Conservation (phyloP, 2,113 vertebrate genomes). For the Phrynocephalus versicolor region DNA sequence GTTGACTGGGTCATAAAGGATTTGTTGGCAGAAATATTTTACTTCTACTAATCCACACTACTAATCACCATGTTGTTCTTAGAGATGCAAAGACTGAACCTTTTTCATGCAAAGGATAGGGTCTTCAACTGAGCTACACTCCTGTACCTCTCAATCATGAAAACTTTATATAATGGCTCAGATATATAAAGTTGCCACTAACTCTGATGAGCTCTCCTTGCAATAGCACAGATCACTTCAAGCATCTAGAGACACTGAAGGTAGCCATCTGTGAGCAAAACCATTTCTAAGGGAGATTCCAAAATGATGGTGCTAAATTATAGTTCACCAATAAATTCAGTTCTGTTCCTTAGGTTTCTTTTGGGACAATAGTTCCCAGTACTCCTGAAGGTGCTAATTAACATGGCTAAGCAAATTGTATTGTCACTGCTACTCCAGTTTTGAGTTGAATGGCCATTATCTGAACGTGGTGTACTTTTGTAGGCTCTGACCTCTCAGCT, state of each 20-base stretch:
- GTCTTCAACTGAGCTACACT: too few species aligned
- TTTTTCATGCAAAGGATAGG: too few species aligned
- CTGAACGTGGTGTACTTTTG: neutral
- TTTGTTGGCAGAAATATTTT: too few species aligned
- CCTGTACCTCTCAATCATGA: too few species aligned
- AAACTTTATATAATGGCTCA: too few species aligned
- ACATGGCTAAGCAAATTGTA: neutral
- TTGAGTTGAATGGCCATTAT: neutral
- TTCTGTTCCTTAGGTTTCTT: neutral
- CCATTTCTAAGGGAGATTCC: neutral
- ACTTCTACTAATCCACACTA: too few species aligned
- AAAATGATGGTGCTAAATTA: neutral
- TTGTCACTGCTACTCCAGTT: neutral
- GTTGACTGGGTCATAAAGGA: too few species aligned
- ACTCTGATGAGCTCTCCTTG: too few species aligned
- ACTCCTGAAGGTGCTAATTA: neutral
- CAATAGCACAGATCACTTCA: too few species aligned
- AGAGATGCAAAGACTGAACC: too few species aligned
- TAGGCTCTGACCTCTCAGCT: neutral
- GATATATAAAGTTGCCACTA: too few species aligned
- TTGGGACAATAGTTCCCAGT: neutral
- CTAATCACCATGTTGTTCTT: too few species aligned
- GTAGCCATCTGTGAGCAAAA: neutral
- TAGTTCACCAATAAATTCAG: neutral
- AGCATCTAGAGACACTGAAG: neutral